Evolutionary conservation across 2,113 vertebrate species (phyloP).

Genomic region (Balaeniceps rex): DNA sequence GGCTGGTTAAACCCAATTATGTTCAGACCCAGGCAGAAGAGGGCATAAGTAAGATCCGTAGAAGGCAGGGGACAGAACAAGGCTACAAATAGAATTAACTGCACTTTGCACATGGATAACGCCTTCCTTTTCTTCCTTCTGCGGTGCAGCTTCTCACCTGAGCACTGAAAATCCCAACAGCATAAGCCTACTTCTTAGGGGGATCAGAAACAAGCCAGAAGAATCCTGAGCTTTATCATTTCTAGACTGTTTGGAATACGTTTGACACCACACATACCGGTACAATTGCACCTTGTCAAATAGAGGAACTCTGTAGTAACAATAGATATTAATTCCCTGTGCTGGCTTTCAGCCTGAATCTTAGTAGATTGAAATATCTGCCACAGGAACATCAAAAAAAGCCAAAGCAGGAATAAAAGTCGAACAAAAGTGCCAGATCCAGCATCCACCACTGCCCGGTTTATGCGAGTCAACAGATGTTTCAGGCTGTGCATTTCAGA

Average conservation of each 20-base stretch:
- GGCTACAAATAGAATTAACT: not conserved
- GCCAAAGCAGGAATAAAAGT: not conserved
- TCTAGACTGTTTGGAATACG: not conserved
- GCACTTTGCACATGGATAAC: not conserved
- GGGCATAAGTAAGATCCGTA: not conserved
- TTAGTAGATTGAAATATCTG: not conserved
- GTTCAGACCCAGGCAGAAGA: not conserved
- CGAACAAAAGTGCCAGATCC: not conserved
- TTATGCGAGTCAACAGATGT: not conserved
- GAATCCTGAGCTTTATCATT: not conserved
- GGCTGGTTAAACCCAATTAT: not conserved
- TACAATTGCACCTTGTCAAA: constrained; percentile 1
- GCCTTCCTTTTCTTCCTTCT: not conserved
- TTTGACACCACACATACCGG: not conserved
- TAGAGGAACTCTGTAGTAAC: not conserved
- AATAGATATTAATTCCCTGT: not conserved
- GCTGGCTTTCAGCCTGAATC: not conserved
- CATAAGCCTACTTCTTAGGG: not conserved
- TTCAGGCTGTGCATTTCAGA: not conserved
- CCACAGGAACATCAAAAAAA: not conserved
- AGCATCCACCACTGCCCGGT: not conserved
- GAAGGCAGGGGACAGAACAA: not conserved
- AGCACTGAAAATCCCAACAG: not conserved
- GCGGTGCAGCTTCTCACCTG: not conserved
- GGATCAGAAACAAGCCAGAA: not conserved